phyloP scores from a whole-genome alignment of 2,888 invertebrate species.

The Melanargia galathea region DNA sequence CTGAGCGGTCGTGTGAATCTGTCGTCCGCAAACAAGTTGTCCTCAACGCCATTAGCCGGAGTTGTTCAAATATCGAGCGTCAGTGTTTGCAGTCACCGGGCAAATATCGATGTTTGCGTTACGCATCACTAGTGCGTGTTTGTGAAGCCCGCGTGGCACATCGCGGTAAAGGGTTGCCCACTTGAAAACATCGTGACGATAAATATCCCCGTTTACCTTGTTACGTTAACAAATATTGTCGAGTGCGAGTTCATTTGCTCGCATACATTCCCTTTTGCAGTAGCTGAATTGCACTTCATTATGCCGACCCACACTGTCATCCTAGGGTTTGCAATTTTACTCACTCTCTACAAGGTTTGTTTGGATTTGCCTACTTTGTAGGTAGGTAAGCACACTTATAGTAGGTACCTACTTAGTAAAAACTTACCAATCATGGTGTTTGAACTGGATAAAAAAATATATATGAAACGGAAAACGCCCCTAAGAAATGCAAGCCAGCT shows the following conservation, averaged over 20 bases:
- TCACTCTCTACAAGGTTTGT: background rate
- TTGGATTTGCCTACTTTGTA: background rate
- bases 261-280: conserved; percentile 40
- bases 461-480: background rate
- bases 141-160: conserved; percentile 63
- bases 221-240: conserved; percentile 67
- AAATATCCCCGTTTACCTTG: conserved; percentile 73
- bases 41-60: conserved; percentile 74
- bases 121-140: conserved; percentile 80
- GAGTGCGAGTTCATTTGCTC: conserved; percentile 50
- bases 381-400: background rate
- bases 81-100: conserved; percentile 72
- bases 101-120: conserved; percentile 82
- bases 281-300: conserved; percentile 44
- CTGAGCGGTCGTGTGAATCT: conserved; percentile 63
- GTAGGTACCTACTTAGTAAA: background rate
- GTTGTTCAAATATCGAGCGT: conserved; percentile 75
- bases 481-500: background rate
- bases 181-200: conserved; percentile 71
- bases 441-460: too few species aligned
- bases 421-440: background rate
- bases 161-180: conserved; percentile 76
- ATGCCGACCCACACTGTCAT: conserved; percentile 24
- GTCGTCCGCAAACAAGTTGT: conserved; percentile 60
- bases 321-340: conserved; percentile 19